Evolutionary conservation across 2,888 invertebrate species (phyloP).

Genomic region (Caenorhabditis virilis): DNA sequence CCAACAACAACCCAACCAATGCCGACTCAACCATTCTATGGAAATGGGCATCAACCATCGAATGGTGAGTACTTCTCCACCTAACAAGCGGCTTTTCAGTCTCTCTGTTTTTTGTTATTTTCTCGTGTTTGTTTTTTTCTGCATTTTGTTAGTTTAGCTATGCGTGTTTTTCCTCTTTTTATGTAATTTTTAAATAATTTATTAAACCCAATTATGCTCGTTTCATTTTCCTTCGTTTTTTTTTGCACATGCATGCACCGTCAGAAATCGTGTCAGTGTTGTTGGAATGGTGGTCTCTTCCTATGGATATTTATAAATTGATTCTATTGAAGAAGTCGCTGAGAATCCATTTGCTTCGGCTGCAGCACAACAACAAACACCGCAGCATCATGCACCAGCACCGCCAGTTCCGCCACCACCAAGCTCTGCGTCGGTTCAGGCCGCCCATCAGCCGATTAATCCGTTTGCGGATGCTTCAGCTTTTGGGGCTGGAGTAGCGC

Average conservation of each 20-base stretch:
- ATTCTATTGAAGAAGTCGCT: slow-evolving; percentile 19
- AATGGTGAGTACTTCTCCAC: slow-evolving; percentile 16
- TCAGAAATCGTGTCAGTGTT: no score
- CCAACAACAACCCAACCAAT: slow-evolving; percentile 13
- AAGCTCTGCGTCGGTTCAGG: slow-evolving; percentile 10
- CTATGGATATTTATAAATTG: no score
- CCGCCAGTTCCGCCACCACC: slow-evolving; percentile 42
- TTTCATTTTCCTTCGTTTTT: no score
- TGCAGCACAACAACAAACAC: slow-evolving; percentile 4
- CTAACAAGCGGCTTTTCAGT: no score
- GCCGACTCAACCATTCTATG: slow-evolving; percentile 7
- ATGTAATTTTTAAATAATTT: no score
- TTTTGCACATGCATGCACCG: no score
- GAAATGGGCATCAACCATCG: slow-evolving; percentile 1
- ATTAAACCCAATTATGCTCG: no score
- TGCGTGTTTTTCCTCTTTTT: no score
- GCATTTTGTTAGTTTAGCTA: no score
- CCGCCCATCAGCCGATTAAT: slow-evolving; percentile 40
- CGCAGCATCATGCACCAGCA: slow-evolving; percentile 6
- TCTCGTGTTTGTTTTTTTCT: no score
- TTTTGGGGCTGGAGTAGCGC: neutral
- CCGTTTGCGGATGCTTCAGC: slow-evolving; percentile 50
- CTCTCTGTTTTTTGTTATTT: no score
- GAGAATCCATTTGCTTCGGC: slow-evolving; percentile 46
- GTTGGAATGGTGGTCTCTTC: no score